phyloP scores from a whole-genome alignment of 1,140 invertebrate genomes.

The Anoplolepis gracilipes region DNA sequence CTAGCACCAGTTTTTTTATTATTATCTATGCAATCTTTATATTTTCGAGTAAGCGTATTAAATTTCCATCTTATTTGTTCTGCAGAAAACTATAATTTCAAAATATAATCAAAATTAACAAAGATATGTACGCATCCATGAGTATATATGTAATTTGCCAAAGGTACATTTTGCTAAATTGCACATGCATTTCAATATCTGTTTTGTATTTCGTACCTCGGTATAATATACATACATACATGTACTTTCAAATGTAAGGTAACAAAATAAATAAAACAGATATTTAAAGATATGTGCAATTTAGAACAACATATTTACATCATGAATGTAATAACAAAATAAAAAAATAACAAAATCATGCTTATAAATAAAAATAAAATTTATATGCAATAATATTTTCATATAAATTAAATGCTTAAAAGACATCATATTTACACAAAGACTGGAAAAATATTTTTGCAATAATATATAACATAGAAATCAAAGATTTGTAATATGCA shows the following conservation, averaged over 20 bases:
- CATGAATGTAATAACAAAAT: background rate
- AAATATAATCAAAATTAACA: conserved; percentile 23
- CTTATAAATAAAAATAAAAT: background rate
- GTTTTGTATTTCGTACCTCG: background rate
- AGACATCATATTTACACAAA: conserved; percentile 2
- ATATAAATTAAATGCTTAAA: background rate
- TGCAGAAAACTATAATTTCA: conserved; percentile 2
- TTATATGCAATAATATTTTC: conserved; percentile 12
- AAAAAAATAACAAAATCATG: background rate
- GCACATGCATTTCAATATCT: background rate
- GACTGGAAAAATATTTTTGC: conserved; percentile 6
- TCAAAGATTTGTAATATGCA: too few relatives aligned
- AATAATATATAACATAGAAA: background rate
- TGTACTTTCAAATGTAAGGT: background rate
- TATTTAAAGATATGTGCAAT: conserved; percentile 2
- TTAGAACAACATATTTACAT: background rate
- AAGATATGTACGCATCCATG: background rate
- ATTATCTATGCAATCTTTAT: conserved; percentile 9
- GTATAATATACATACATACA: background rate
- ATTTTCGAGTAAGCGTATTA: conserved; percentile 18
- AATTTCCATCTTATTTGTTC: conserved; percentile 21
- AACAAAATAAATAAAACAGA: background rate
- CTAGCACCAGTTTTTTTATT: conserved; percentile 28
- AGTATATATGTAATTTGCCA: background rate
- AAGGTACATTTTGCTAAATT: background rate